Evolutionary conservation across 1,140 invertebrate genomes (phyloP), one percentile per base, ranked within the genome.

Genomic region (Tenebrio molitor): DNA sequence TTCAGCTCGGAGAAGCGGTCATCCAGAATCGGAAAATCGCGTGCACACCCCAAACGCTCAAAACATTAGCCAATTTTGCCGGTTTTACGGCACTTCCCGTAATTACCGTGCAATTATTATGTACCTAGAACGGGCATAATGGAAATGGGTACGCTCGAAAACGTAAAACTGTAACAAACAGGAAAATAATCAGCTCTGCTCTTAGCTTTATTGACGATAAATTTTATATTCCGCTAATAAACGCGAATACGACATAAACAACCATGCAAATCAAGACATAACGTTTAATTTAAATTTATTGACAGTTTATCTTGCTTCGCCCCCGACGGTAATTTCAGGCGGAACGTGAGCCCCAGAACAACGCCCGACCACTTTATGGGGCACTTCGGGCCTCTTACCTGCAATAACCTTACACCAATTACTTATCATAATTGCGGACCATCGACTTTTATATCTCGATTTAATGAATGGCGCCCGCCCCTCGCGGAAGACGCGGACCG

Each of bases 231-330:
- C 42, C 36, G 21, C 64, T 44, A 66, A 66, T 66, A 66, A 66
- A 44, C 64, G 42, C 42, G 64, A 42, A 66, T 66, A 21, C 42
- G 34, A 44, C 64, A 44, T 66, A 44, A 66, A 66, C 36, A 66
- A 66, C 64, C 42, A 66, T 66, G 64, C 64, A 66, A 66, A 66
- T 66, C 64, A 66, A 66, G 64, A 44, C 64, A 66, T 44, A 44
- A 25, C 42, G 64, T 66, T 65, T 66, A 66, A 66, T 66, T 44
- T 66, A 66, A 66, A 66, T 66, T 66, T 66, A 66, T 66, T 21
- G 42, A 25, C 64, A 42, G 17, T 44, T 66, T 66, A 66, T 66
- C 64, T 58, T 15, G 15, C 23, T 12, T 19, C 36, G 19, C 42
- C 62, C 36, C 41, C 19, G 19, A 12, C 34, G 14, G 17, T 42